These are phyloP conservation scores for Coecobrya sp. DNA, from an alignment of 2,888 invertebrate species.

Conservation along the genomic window DNA sequence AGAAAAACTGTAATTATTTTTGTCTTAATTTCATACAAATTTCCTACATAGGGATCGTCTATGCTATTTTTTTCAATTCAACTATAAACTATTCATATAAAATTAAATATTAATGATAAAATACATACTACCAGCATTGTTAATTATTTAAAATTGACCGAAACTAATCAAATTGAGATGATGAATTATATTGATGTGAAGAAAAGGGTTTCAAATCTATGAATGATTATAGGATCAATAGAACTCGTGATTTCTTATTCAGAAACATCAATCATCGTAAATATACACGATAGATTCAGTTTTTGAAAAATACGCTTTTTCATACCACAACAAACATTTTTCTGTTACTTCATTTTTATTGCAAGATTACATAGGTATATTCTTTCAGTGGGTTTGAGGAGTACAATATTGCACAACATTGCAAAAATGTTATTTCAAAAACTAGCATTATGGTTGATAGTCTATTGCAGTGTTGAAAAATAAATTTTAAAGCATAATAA, in stretches of 20 bases:
- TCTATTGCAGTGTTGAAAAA: slow-evolving; percentile 17
- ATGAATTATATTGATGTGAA: background rate
- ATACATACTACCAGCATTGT: background rate
- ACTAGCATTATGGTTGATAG: background rate
- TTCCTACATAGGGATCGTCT: no score
- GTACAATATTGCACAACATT: slow-evolving; percentile 4
- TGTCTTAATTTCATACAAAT: no score
- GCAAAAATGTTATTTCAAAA: slow-evolving; percentile 6
- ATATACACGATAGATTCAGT: background rate
- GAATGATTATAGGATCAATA: background rate
- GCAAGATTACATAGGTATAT: background rate
- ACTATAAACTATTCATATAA: no score
- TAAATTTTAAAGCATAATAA: background rate
- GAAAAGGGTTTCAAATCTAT: background rate
- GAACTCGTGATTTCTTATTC: background rate
- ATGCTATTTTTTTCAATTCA: no score
- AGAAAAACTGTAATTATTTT: no score
- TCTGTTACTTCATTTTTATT: background rate
- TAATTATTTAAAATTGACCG: background rate
- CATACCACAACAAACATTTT: background rate
- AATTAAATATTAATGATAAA: background rate
- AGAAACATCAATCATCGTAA: background rate
- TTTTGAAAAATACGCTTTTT: background rate
- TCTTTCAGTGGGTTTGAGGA: background rate
- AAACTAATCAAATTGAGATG: background rate